Evolutionary conservation across 2,113 vertebrate genomes (phyloP).

Genomic region (Gallinago paraguaiae): DNA sequence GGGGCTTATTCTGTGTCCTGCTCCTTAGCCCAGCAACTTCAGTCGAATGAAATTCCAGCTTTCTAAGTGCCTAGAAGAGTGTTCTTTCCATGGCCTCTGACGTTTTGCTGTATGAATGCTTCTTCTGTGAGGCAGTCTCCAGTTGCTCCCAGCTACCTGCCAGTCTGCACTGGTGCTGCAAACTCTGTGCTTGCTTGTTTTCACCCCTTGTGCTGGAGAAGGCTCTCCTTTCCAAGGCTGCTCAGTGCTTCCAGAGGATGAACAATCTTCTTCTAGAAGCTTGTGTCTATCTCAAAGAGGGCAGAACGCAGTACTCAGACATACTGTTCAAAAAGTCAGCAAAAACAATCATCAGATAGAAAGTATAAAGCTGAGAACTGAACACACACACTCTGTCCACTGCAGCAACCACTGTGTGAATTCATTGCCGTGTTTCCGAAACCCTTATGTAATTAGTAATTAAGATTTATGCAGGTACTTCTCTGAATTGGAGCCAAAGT

Average conservation of each 20-base stretch:
- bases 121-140: background rate
- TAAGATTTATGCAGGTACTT: conserved; percentile 61
- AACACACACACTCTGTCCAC: background rate
- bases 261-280: background rate
- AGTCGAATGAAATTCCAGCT: background rate
- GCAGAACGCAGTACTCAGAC: background rate
- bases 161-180: background rate
- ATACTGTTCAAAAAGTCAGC: background rate
- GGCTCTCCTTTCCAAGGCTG: background rate
- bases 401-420: background rate
- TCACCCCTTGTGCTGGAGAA: background rate
- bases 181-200: background rate
- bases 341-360: background rate
- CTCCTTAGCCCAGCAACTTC: background rate
- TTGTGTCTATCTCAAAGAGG: background rate
- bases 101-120: background rate
- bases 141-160: background rate
- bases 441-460: conserved; percentile 11
- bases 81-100: background rate
- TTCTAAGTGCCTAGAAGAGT: background rate
- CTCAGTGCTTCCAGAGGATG: background rate
- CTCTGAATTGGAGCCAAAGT: conserved; percentile 53
- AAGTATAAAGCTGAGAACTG: background rate
- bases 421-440: conserved; percentile 21
- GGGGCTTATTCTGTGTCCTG: background rate